Conservation (phyloP, 1,140 invertebrate species). For the Triops longicaudatus region DNA sequence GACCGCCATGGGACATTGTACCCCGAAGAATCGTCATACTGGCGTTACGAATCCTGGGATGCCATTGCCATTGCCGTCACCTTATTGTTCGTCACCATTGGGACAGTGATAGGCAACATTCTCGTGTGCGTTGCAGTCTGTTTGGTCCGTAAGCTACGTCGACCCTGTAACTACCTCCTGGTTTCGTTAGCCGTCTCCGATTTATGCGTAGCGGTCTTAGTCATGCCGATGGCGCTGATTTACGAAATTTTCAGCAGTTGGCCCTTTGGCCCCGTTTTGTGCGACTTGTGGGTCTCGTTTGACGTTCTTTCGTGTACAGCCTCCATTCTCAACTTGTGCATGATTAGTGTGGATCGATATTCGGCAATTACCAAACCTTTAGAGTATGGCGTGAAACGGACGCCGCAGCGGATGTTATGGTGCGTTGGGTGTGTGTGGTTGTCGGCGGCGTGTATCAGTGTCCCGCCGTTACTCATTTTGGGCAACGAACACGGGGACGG, state of each 20-base stretch:
- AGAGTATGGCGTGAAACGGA: slow-evolving; percentile 78
- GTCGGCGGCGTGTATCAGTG: slow-evolving; percentile 74
- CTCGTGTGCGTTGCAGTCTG: slow-evolving; percentile 76
- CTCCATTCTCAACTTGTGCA: slow-evolving; percentile 83
- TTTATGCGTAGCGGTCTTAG: slow-evolving; percentile 62
- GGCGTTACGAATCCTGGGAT: slow-evolving; percentile 41
- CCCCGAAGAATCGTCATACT: not conserved
- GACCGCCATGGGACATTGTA: not conserved
- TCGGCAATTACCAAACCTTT: slow-evolving; percentile 85
- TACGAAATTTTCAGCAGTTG: slow-evolving; percentile 67
- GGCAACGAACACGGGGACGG: slow-evolving; percentile 72
- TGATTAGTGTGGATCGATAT: slow-evolving; percentile 82
- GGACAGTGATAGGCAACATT: slow-evolving; percentile 78
- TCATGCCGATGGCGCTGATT: slow-evolving; percentile 68
- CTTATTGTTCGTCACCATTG: slow-evolving; percentile 63
- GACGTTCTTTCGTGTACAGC: slow-evolving; percentile 56
- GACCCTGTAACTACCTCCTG: slow-evolving; percentile 64
- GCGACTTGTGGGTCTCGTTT: slow-evolving; percentile 52
- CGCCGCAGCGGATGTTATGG: slow-evolving; percentile 69
- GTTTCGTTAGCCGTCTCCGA: slow-evolving; percentile 77
- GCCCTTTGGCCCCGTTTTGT: slow-evolving; percentile 72
- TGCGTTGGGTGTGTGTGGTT: slow-evolving; percentile 84
- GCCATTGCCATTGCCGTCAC: slow-evolving; percentile 61
- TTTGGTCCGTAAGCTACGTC: slow-evolving; percentile 60
- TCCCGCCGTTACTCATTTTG: slow-evolving; percentile 76